Evolutionary conservation across 2,113 vertebrate species (phyloP).

Genomic region (Cygnus buccinator): DNA sequence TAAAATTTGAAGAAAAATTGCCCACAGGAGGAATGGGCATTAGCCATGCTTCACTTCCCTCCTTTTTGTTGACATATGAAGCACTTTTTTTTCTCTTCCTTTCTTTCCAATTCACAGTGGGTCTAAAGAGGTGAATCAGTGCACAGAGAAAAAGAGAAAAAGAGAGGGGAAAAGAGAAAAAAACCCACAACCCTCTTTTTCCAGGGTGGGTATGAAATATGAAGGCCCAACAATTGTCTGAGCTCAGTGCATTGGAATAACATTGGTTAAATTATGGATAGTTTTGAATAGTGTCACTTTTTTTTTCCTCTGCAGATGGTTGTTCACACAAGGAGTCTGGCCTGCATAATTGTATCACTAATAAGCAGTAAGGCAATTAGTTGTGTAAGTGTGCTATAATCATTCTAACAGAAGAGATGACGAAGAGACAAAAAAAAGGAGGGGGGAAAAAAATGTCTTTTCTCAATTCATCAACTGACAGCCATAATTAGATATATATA

Average conservation of each 20-base stretch:
- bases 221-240: constrained; percentile 84
- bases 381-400: constrained; percentile 98
- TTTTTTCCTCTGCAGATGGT: constrained; percentile 90
- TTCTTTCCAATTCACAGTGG: constrained; percentile 84
- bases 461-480: constrained; percentile 91
- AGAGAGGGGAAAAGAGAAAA: constrained; percentile 16
- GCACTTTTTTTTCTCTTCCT: constrained; percentile 78
- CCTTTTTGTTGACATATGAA: constrained; percentile 80
- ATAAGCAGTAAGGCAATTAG: constrained; percentile 99
- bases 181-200: constrained; percentile 77
- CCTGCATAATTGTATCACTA: constrained; percentile 99
- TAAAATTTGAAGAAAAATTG: constrained; percentile 85
- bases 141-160: constrained; percentile 80
- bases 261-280: constrained; percentile 97
- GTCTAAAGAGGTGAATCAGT: constrained; percentile 85
- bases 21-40: constrained; percentile 80
- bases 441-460: constrained; percentile 90
- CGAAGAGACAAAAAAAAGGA: constrained; percentile 87
- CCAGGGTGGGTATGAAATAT: constrained; percentile 89
- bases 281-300: constrained; percentile 93
- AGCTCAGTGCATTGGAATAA: constrained; percentile 87
- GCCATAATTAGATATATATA: constrained; percentile 97
- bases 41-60: constrained; percentile 83
- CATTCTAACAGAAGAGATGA: constrained; percentile 92
- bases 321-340: constrained; percentile 94